Evolutionary conservation across 2,888 invertebrate species (phyloP).

Genomic region (Ethmia dodecea): DNA sequence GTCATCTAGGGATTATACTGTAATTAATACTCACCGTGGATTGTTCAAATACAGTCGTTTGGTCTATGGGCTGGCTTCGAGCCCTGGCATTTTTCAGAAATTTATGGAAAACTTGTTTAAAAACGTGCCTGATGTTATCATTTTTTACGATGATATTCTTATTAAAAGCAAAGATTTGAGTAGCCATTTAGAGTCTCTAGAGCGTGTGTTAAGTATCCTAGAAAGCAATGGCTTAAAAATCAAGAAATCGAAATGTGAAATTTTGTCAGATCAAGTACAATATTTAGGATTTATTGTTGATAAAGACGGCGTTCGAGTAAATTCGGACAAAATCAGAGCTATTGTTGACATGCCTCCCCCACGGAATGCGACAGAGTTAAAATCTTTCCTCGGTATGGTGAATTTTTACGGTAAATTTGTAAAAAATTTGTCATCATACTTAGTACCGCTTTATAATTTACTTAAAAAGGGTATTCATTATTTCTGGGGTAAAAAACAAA

Average conservation of each 20-base stretch:
- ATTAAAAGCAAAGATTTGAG: background rate
- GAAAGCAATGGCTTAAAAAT: background rate
- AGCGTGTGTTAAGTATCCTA: background rate
- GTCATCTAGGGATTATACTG: background rate
- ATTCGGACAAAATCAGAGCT: background rate
- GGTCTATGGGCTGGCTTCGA: background rate
- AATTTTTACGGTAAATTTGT: constrained; percentile 1
- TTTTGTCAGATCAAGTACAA: background rate
- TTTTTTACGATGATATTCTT: background rate
- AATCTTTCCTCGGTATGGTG: background rate
- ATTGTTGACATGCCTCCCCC: background rate
- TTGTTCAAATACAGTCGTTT: background rate
- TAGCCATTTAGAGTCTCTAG: background rate
- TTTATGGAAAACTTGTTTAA: background rate
- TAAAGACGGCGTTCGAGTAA: background rate
- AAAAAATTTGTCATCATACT: background rate
- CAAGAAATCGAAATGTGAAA: background rate
- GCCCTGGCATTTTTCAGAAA: background rate
- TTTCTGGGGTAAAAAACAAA: background rate
- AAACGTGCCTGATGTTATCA: background rate
- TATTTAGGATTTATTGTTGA: background rate
- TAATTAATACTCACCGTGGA: background rate
- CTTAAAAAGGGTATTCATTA: background rate
- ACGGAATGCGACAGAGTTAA: background rate
- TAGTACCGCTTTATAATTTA: background rate